A percentile compares a stretch with the other conserved stretches of the same genome.
Conservation (phyloP, 2,888 invertebrate genomes). For the Coleophora flavipennella region DNA sequence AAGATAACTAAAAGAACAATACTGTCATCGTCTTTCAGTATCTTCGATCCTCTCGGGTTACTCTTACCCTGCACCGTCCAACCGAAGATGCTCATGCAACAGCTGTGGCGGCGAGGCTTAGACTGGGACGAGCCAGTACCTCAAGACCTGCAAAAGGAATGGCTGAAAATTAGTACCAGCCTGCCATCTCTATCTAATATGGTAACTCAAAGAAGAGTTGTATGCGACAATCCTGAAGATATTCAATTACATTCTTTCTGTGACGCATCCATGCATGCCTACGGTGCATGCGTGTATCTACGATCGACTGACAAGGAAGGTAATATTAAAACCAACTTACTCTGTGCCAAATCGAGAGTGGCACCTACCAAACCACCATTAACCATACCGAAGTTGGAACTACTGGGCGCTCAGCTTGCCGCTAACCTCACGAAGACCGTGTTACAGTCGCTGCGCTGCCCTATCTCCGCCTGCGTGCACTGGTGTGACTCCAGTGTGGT, state of each 20-base stretch:
- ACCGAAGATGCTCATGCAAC: conserved; percentile 5
- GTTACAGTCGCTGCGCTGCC: neutral
- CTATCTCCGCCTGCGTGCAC: neutral
- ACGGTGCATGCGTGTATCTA: conserved; percentile 9
- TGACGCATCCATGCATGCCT: conserved; percentile 8
- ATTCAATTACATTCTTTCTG: conserved; percentile 8
- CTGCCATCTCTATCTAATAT: conserved; percentile 1
- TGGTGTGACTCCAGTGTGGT: conserved; percentile 12
- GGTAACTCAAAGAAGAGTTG: neutral
- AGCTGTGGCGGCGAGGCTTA: conserved; percentile 3
- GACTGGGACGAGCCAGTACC: conserved; percentile 9
- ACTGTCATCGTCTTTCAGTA: neutral
- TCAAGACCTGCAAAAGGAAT: conserved; percentile 1
- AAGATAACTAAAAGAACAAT: conserved; percentile 7
- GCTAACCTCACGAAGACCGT: conserved; percentile 5
- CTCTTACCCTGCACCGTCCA: conserved; percentile 3
- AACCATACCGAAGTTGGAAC: conserved; percentile 11
- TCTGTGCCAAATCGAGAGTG: conserved; percentile 9
- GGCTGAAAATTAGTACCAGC: conserved; percentile 1
- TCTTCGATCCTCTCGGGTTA: conserved; percentile 9
- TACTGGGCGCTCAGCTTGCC: conserved; percentile 3
- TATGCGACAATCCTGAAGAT: neutral
- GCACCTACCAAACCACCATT: conserved; percentile 10
- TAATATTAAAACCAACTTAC: conserved; percentile 1
- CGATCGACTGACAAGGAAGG: neutral